A percentile compares a stretch with the other conserved stretches of the same genome.
phyloP scores from a whole-genome alignment of 2,888 invertebrate genomes.

The Drosophila melanosoma region DNA sequence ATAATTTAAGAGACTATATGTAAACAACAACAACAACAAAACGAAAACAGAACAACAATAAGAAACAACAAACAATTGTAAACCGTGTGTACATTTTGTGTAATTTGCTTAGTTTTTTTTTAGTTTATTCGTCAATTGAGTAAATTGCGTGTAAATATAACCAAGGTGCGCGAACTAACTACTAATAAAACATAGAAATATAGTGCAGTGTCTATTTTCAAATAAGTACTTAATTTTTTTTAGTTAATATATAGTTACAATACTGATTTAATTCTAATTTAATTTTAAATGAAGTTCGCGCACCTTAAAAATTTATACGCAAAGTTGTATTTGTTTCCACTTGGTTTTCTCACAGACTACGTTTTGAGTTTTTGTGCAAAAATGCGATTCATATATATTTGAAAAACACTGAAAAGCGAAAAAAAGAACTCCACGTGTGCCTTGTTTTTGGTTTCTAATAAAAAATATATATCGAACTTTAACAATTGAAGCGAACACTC shows the following conservation, averaged over 20 bases:
- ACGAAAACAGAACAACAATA: constrained; percentile 37
- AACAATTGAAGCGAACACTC: constrained; percentile 82
- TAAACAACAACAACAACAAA: constrained; percentile 46
- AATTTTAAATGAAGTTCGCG: constrained; percentile 14
- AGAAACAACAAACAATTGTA: constrained; percentile 40
- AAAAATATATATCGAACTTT: constrained; percentile 40
- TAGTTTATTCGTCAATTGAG: constrained; percentile 22
- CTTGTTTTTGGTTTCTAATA: constrained; percentile 48
- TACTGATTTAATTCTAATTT: background rate
- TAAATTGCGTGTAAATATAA: constrained; percentile 30
- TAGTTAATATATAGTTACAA: background rate
- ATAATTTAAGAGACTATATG: constrained; percentile 38
- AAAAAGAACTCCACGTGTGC: constrained; percentile 62
- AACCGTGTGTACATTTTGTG: constrained; percentile 54
- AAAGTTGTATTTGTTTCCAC: constrained; percentile 19
- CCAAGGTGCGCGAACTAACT: constrained; percentile 31
- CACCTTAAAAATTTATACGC: constrained; percentile 11
- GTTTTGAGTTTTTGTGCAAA: constrained; percentile 69
- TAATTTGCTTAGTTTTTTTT: constrained; percentile 49
- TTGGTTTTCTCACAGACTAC: constrained; percentile 36
- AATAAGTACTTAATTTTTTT: background rate
- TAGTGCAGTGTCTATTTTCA: background rate
- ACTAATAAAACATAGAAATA: background rate
- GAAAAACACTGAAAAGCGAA: constrained; percentile 69
- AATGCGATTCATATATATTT: constrained; percentile 37